Conservation (phyloP, 1,140 invertebrate species). For the Anastrepha ludens region DNA sequence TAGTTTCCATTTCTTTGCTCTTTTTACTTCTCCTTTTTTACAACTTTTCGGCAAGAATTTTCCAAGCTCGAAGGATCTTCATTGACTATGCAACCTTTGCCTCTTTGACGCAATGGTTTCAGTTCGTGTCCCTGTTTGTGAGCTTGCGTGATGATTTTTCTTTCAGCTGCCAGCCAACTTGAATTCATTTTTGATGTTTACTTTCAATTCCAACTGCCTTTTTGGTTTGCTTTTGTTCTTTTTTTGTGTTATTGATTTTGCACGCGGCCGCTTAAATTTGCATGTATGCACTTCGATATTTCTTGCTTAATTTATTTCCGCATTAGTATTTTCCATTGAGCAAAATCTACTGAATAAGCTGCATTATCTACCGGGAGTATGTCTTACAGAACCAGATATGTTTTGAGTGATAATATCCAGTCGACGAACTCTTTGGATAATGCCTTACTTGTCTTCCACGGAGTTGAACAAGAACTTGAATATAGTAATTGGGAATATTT, state of each 20-base stretch:
- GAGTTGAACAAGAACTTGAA: no score
- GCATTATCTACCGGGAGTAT: no score
- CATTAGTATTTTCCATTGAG: no score
- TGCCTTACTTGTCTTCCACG: no score
- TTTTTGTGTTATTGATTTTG: background rate
- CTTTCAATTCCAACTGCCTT: background rate
- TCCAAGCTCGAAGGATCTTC: constrained; percentile 9
- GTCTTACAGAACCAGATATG: no score
- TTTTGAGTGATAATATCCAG: no score
- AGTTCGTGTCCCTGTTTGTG: background rate
- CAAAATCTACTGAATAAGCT: no score
- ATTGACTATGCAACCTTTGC: constrained; percentile 23
- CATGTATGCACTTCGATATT: background rate
- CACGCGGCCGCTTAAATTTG: background rate
- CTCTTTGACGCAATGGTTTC: background rate
- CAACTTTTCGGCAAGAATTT: background rate
- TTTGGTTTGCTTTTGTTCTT: background rate
- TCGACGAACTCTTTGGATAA: no score
- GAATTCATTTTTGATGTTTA: background rate
- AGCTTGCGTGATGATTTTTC: background rate
- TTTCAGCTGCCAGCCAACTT: constrained; percentile 14
- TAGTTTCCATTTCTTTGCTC: background rate
- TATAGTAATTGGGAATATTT: no score
- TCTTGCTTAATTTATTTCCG: no score
- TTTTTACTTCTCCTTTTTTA: background rate